phyloP scores from a whole-genome alignment of 2,113 vertebrate genomes.

The Rutilus rutilus region DNA sequence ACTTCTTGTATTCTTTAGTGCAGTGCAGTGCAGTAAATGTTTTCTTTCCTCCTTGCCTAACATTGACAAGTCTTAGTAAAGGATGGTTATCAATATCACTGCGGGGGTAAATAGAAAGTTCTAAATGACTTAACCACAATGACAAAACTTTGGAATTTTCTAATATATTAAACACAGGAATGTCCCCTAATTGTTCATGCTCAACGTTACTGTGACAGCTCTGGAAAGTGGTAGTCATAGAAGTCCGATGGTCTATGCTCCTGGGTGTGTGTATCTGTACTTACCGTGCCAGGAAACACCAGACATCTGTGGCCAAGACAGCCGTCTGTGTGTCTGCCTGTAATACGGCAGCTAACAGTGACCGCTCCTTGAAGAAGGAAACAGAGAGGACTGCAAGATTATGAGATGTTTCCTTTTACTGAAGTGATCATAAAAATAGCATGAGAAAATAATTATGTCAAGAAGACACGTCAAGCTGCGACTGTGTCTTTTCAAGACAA shows the following conservation, averaged over 20 bases:
- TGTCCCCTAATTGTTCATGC: not conserved
- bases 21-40: not conserved
- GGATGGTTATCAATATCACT: not conserved
- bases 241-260: not conserved
- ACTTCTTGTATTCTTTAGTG: not conserved
- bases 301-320: slow-evolving; percentile 86
- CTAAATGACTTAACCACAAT: not conserved
- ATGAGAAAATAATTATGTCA: not conserved
- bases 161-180: not conserved
- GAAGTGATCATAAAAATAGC: not conserved
- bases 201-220: not conserved
- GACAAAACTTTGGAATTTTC: not conserved
- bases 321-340: slow-evolving; percentile 81
- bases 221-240: slow-evolving; percentile 24
- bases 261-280: slow-evolving; percentile 28
- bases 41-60: not conserved
- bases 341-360: slow-evolving; percentile 82
- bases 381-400: not conserved
- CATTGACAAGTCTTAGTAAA: not conserved
- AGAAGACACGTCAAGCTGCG: not conserved
- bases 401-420: not conserved
- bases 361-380: slow-evolving; percentile 76
- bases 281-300: slow-evolving; percentile 95
- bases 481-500: not conserved
- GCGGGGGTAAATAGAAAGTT: not conserved